Base-by-base conservation (phyloP, 2,113 vertebrate genomes). In the Plotosus lineatus region DNA sequence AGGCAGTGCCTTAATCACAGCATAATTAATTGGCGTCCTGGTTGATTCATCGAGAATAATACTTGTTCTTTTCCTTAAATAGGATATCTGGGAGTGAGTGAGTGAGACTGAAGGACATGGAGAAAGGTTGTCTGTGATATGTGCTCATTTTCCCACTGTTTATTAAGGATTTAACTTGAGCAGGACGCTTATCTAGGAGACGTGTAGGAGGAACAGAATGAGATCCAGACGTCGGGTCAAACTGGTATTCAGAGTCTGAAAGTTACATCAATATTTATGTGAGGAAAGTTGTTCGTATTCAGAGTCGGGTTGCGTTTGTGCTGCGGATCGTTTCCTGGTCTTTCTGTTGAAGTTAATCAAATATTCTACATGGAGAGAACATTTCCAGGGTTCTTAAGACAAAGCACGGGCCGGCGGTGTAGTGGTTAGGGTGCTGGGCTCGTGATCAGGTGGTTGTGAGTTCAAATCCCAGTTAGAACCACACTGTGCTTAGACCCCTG, bases 21-120 rank as follows among this genome's bases (percentile, higher is more conserved):
- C 40, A 83, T 83, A 87, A 88, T 90, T 91, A 92, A 92, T 91
- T 90, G 88, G 87, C 87, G 87, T 89, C 82, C 85, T 88, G 87
- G 78, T 90, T 87, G 84, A 87, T 85, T 85, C 85, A 89, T 86
- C 82, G 76, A 86, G 84, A 86, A 86, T 84, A 89, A 89, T 85
- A 78, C 84, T 86, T 28, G 38, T 78, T 79, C 83, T 85, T 85
- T 75, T 77, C 56, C 56, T 83, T 85, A 84, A 89, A 88, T 76
- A 36, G 82, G 44, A 74, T 71, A 76, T 84, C 77, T 84, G 75
- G 75, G 86, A 75, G 58, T 33, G 48, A 77, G 58, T 33, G 48
- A 77, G 28, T 31, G 21, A 46, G 61, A 66, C 69, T 81, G 80
- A 84, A 78, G 79, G 77, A 85, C 79, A 75, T 40, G 10, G 40